Conservation (phyloP, 2,797 vertebrate genomes). For the Distichodus sexfasciatus region DNA sequence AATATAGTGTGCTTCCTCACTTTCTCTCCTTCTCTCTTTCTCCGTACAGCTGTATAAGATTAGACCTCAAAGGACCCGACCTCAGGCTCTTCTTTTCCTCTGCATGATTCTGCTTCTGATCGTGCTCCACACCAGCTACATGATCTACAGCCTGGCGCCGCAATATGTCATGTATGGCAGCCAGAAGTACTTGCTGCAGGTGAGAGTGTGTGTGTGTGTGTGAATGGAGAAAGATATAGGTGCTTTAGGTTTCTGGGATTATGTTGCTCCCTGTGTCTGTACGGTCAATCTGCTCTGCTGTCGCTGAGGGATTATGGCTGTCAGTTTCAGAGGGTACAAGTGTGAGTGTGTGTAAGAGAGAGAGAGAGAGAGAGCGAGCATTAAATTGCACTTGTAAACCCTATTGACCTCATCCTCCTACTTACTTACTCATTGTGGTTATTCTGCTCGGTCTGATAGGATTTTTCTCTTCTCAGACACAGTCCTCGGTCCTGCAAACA, state of each 20-base stretch:
- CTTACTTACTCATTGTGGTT: not conserved
- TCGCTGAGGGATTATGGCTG: slow-evolving; percentile 20
- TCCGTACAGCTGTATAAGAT: slow-evolving; percentile 90
- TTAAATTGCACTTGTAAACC: not conserved
- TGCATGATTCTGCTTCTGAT: slow-evolving; percentile 98
- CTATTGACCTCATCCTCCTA: not conserved
- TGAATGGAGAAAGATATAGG: not conserved
- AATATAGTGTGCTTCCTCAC: slow-evolving; percentile 31
- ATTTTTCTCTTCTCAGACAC: not conserved
- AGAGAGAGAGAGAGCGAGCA: not conserved
- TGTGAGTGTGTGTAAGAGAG: too few species aligned
- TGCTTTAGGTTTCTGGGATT: slow-evolving; percentile 12
- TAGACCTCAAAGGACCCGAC: slow-evolving; percentile 86
- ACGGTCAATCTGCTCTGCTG: not conserved
- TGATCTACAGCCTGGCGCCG: slow-evolving; percentile 97
- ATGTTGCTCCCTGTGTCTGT: not conserved
- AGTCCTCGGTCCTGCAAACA: not conserved
- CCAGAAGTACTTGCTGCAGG: slow-evolving; percentile 91
- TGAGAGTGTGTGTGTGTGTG: slow-evolving; percentile 60
- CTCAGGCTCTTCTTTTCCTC: slow-evolving; percentile 95
- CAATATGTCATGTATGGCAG: slow-evolving; percentile 99
- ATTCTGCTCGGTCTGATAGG: not conserved
- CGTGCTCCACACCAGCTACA: slow-evolving; percentile 95
- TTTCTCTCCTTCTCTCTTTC: not conserved
- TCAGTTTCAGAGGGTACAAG: slow-evolving; percentile 5